Evolutionary conservation across 1,140 invertebrate genomes (phyloP).

Genomic region (Drosophila trapezifrons): DNA sequence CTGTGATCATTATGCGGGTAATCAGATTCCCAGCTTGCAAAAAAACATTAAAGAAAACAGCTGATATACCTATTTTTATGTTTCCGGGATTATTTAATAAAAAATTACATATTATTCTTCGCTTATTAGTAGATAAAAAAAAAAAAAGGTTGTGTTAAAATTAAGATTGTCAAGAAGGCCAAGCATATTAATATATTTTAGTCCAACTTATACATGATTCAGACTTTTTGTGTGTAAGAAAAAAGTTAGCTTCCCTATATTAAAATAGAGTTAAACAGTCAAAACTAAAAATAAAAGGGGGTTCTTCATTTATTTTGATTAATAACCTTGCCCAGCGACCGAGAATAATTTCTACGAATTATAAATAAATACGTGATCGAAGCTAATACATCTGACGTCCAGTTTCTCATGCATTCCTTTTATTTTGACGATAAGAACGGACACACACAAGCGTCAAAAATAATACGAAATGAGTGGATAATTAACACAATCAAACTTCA

Average conservation of each 20-base stretch:
- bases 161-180: no score
- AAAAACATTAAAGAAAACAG: not conserved
- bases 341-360: slow-evolving; percentile 3
- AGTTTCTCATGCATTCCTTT: slow-evolving; percentile 13
- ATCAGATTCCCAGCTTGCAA: slow-evolving; percentile 5
- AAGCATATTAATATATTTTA: no score
- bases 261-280: not conserved
- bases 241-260: no score
- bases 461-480: slow-evolving; percentile 24
- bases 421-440: slow-evolving; percentile 19
- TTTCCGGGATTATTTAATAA: not conserved
- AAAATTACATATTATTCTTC: no score
- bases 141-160: no score
- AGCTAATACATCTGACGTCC: slow-evolving; percentile 11
- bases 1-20: slow-evolving; percentile 17
- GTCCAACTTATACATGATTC: no score
- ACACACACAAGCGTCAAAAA: slow-evolving; percentile 12
- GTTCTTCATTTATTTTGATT: not conserved
- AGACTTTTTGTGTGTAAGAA: no score
- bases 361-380: slow-evolving; percentile 20
- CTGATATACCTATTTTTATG: not conserved
- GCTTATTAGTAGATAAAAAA: no score
- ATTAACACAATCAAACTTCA: slow-evolving; percentile 37
- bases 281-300: not conserved
- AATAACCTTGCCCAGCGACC: not conserved